Evolutionary conservation across 1,140 invertebrate species (phyloP), one percentile per base, ranked within the genome.

Genomic region (Ericerus pela): DNA sequence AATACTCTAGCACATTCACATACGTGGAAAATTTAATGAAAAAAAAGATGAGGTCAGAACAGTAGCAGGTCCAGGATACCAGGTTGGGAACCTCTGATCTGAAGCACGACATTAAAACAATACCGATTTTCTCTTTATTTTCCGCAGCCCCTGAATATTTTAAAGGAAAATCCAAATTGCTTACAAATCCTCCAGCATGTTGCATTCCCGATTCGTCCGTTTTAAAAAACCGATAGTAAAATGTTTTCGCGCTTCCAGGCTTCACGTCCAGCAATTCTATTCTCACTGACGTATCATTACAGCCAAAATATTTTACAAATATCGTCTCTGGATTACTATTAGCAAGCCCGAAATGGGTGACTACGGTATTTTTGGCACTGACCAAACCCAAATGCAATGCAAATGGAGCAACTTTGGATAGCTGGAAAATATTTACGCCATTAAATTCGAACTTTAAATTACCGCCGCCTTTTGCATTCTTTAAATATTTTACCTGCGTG

Each of bases 401-500:
- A 12, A 24, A 47, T 24, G 41, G 20, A 47, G 41, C 10, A 5
- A 47, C 41, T 47, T 47, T 47, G 10, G 41, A 47, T 24, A 47
- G 26, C 41, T 47, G 20, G 14, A 47, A 47, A 24, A 20, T 22
- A 24, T 5, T 47, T 33, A 33, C 8, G 14, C 14, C 41, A 47
- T 4, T 22, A 16, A 47, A 10, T 47, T 4, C 22, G 2, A 47
- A 22, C 4, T 24, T 47, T 8, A 41, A 41, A 41, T 41, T 5
- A 16, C 37, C n/a, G 14, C 5, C n/a, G 14, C 20, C 5, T n/a
- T 38, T 47, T 20, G 10, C 6, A 8, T 33, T n/a, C 8, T 31
- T 20, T 24, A 27, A 20, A 26, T 22, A 36, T 67, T 66, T 67
- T 68, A 77, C 76, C 68, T 73, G 74, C 58, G 68, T 76, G 26